Evolutionary conservation across 2,113 vertebrate species (phyloP), one percentile per base, ranked within the genome.

Genomic region (Hepsetus odoe): DNA sequence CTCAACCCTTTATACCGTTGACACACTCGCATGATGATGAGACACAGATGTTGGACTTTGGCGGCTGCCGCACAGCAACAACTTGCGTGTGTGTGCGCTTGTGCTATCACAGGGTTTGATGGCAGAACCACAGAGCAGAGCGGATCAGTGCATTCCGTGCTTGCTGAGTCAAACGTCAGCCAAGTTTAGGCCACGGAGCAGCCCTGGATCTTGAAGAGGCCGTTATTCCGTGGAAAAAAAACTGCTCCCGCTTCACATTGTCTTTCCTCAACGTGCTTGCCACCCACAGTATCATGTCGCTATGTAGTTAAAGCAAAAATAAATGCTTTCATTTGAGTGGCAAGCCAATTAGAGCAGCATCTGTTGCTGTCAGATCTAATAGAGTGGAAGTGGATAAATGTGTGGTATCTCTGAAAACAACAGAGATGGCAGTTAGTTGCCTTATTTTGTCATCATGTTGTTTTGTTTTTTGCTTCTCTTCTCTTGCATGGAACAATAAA

Each of bases 1-100:
- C 33, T 77, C 65, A 14, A 49, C 72, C 58, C 56, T 79, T 67
- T 74, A 73, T 72, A 80, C 44, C 69, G 77, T 66, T 77, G 76
- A 79, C 61, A 70, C 74, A 62, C 42, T 73, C 64, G 46, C 56
- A 46, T 18, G 20, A 72, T 86, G 81, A 84, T 85, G 82, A 83
- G 85, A 84, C 72, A 51, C 84, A 84, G 85, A 86, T 84, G 82
- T 80, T 40, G 44, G 26, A 35, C 71, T 75, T 73, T 87, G 82
- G 84, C 81, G 77, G 68, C 30, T 46, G 22, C 30, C 30, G 10
- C 44, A 32, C 24, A 30, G 71, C 70, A 66, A 22, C 10, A 12
- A 35, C 33, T 59, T 74, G 59, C 58, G 67, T 22, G 70, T 75
- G 70, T 68, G 62, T 71, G 58, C 55, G 68, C 74, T 32, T 61